Base-by-base conservation (phyloP, 2,797 vertebrate genomes). In the Phoeniculus purpureus region DNA sequence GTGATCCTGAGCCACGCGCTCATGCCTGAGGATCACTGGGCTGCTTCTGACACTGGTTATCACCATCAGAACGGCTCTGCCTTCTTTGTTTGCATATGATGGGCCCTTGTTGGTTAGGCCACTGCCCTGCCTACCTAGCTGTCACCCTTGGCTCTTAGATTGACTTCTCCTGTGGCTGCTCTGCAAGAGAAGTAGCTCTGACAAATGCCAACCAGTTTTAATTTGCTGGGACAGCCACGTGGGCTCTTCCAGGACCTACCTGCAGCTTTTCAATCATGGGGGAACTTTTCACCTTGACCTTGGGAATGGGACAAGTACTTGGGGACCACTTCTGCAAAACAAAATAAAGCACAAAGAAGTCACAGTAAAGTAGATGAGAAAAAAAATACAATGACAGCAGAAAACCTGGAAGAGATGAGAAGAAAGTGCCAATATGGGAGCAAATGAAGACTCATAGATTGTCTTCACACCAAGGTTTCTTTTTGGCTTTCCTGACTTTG, bases 241-340 rank as follows among this genome's bases (percentile, higher is more conserved):
- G 56, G 40, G 55, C 7, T 87, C 54, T 79, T 74, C 37, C 29
- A 66, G 45, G 45, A 85, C 97, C 86, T 93, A 98, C 98, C 98
- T 98, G 98, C 32, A 98, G 96, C 92, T 98, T 98, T 94, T 98
- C 98, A 71, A 98, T 98, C 93, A 97, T 96, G 34, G 98, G 98
- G 1, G 98, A 98, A 78, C 97, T 98, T 97, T 98, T 98, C 96
- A 98, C 94, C 65, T 97, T 98, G 92, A 98, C 65, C 82, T 96
- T 98, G 55, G 97, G 96, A 64, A 95, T 32, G 26, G 97, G 94
- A 60, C 96, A 92, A 25, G 94, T 76, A 26, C 81, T 96, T 81
- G 97, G 95, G 2, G 95, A 95, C 20, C 71, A 78, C 83, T 98
- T 98, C 98, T 98, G 87, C 21, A 91, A 94, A 89, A 94, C 34